phyloP scores from a whole-genome alignment of 1,140 invertebrate genomes.

The Physella acuta region DNA sequence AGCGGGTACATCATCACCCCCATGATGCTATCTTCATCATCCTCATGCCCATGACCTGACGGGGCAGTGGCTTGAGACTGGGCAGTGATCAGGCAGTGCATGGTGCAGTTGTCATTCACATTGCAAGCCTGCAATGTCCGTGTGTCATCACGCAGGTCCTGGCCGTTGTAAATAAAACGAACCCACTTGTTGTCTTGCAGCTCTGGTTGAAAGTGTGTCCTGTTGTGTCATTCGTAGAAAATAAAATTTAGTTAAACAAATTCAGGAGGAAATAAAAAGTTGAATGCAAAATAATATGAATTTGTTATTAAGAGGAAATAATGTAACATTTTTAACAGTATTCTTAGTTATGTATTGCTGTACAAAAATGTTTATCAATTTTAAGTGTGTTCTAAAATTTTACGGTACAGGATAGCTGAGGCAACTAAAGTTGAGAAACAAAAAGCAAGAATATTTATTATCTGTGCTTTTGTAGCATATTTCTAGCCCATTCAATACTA shows the following conservation, averaged over 20 bases:
- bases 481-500: no score
- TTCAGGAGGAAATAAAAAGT: not conserved
- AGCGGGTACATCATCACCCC: constrained; percentile 59
- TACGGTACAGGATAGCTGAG: no score
- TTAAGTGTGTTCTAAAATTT: no score
- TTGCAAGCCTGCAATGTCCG: constrained; percentile 77
- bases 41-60: constrained; percentile 23
- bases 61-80: constrained; percentile 20
- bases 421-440: no score
- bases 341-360: no score
- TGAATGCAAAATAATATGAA: no score
- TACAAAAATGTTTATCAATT: no score
- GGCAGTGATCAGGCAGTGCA: constrained; percentile 76
- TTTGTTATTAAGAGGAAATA: no score
- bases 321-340: no score
- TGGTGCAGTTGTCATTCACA: constrained; percentile 81
- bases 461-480: no score
- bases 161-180: constrained; percentile 84
- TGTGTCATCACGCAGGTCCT: constrained; percentile 75
- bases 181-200: constrained; percentile 75
- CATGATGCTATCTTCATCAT: constrained; percentile 39
- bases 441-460: no score
- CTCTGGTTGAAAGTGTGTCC: constrained; percentile 79
- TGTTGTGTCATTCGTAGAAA: constrained; percentile 59
- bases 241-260: not conserved